These are phyloP conservation scores for Pecten maximus DNA, from an alignment of 2,888 invertebrate genomes.

Conservation along the genomic window DNA sequence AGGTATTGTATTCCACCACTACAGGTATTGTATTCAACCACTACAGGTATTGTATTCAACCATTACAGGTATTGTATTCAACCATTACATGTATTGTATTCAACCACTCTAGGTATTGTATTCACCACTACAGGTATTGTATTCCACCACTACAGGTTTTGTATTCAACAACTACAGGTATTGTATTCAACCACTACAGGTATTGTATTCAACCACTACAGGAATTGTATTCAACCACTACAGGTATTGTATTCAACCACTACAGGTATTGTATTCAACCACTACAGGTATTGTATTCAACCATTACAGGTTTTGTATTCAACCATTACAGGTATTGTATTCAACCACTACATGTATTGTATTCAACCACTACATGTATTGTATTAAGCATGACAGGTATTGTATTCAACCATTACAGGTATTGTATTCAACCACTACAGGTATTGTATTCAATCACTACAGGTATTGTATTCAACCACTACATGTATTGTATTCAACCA, in stretches of 20 bases:
- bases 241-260: neutral
- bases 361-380: neutral
- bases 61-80: neutral
- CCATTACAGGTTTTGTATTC: neutral
- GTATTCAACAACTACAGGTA: neutral
- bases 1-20: neutral
- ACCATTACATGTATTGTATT: neutral
- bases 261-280: neutral
- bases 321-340: neutral
- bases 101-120: neutral
- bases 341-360: neutral
- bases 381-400: neutral
- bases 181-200: conserved; percentile 85
- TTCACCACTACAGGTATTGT: neutral
- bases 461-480: conserved; percentile 85
- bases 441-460: conserved; percentile 41
- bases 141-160: neutral
- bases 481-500: neutral
- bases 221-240: neutral
- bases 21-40: neutral
- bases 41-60: neutral
- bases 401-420: neutral
- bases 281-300: neutral
- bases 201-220: conserved; percentile 82
- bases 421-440: neutral